Evolutionary conservation across 2,888 invertebrate species (phyloP), one percentile per base, ranked within the genome.

Genomic region (Caenorhabditis sp.): DNA sequence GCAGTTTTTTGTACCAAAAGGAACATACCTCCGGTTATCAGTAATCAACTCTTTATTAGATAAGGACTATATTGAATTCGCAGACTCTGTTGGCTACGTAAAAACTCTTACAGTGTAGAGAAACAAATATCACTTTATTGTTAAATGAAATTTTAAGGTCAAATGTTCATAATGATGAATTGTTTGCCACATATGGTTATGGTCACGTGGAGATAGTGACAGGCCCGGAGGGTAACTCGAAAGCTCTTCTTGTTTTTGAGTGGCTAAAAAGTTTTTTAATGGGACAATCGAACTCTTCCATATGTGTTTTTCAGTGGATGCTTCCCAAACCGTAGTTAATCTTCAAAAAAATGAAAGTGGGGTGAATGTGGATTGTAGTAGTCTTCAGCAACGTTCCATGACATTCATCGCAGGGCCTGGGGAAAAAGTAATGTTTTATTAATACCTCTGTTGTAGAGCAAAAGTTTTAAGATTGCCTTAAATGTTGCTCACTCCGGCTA

Each of bases 301-400:
- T n/a, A n/a, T 26, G 56, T 0, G 15, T 26, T 26, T 70, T 71
- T 51, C 35, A 79, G 79, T 80, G 72, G 72, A 71, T 3, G 50
- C 18, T 9, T 72, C 71, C 0, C n/a, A n/a, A n/a, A n/a, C n/a
- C n/a, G n/a, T n/a, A n/a, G n/a, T n/a, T n/a, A n/a, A n/a, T n/a
- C 24, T 80, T 13, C n/a, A 15, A 1, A 80, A 80, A 32, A 72
- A 80, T 40, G 37, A 70, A 18, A 72, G 50, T 61, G 80, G 80
- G 3, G 62, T 32, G 4, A 55, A 62, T 58, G 58, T 80, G 1
- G 68, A 68, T 62, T 80, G 72, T n/a, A 60, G 55, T 32, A 50
- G 8, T 6, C 28, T 80, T 20, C 62, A 68, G 24, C 60, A 58
- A 3, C 28, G 51, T 9, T 62, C 80, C 2, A 55, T 72, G 0